Base-by-base conservation (phyloP, 2,797 vertebrate species). In the Pelobates cultripes region DNA sequence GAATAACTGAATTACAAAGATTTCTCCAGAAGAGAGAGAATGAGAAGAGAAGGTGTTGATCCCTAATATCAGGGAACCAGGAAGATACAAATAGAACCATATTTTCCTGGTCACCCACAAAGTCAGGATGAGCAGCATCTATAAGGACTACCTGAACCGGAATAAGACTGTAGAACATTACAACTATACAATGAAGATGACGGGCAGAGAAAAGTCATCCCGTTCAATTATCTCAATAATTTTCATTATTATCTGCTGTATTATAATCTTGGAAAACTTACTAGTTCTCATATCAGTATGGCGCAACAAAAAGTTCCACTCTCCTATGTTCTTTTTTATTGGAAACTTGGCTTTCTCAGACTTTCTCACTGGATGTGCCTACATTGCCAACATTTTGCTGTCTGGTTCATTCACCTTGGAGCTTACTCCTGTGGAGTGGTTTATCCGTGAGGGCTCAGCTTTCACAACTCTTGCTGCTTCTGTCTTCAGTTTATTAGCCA, bases 261-360 rank as follows among this genome's bases (percentile, higher is more conserved):
- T 97, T 90, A 97, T 98, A 74, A 94, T 98, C 75, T 85, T 97
- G 86, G 97, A 98, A 90, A 99, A 99, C 90, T 90, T 99, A 0
- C 86, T 99, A 84, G 97, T 99, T 41, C 94, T 99, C 1, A 80
- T 94, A 0, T 95, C 98, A 0, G 95, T 99, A 1, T 96, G 89
- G 76, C 94, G 97, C 66, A 98, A 99, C 91, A 97, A 97, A 85
- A 97, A 97, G 86, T 97, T 99, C 66, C 98, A 99, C 89, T 93
- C 97, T 0, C 97, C 98, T 87, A 99, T 99, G 98, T 99, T 97
- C 89, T 94, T 98, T 86, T 99, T 99, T 88, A 96, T 99, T 5
- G 97, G 97, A 14, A 99, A 99, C 80, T 66, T 99, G 89, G 98
- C 98, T 0, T 96, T 97, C 77, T 99, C 97, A 0, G 98, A 99